Conservation (phyloP, 1,140 invertebrate genomes). For the Drosophila tristis region DNA sequence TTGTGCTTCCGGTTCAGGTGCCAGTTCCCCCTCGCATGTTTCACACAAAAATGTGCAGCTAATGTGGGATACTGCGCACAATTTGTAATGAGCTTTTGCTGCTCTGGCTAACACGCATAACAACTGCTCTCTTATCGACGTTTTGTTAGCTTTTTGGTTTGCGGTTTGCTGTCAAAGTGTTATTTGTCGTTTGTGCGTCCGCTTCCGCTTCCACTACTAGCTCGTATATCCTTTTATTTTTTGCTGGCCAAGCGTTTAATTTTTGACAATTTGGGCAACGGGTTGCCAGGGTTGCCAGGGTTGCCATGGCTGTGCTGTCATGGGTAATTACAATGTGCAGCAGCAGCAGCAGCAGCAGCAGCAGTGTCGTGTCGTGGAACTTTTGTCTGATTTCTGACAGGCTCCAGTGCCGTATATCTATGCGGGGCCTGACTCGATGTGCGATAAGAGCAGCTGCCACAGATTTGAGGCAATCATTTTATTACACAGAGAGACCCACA, state of each 20-base stretch:
- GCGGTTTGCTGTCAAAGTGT: conserved; percentile 17
- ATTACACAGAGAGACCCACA: conserved; percentile 40
- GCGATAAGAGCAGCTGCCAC: conserved; percentile 61
- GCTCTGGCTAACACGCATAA: no score
- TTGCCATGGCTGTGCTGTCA: conserved; percentile 34
- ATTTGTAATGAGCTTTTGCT: no score
- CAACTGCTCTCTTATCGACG: no score
- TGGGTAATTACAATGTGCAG: conserved; percentile 72
- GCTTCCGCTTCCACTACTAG: conserved; percentile 7
- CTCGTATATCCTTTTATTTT: conserved; percentile 43
- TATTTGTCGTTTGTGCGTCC: conserved; percentile 16
- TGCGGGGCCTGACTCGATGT: conserved; percentile 24
- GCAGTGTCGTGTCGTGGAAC: background rate
- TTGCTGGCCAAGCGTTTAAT: conserved; percentile 37
- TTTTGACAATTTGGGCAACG: conserved; percentile 44
- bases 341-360: no score
- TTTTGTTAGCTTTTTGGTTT: conserved; percentile 1
- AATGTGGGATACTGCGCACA: no score
- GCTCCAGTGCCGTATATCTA: conserved; percentile 28
- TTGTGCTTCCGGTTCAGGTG: no score
- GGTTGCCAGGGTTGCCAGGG: conserved; percentile 23
- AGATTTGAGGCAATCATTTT: conserved; percentile 69
- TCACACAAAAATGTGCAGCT: no score
- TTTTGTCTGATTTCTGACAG: conserved; percentile 62
- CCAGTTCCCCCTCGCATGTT: no score